A percentile compares a stretch with the other conserved stretches of the same genome.
These are phyloP conservation scores for Cygnus buccinator DNA, from an alignment of 2,113 vertebrate species.

Conservation along the genomic window DNA sequence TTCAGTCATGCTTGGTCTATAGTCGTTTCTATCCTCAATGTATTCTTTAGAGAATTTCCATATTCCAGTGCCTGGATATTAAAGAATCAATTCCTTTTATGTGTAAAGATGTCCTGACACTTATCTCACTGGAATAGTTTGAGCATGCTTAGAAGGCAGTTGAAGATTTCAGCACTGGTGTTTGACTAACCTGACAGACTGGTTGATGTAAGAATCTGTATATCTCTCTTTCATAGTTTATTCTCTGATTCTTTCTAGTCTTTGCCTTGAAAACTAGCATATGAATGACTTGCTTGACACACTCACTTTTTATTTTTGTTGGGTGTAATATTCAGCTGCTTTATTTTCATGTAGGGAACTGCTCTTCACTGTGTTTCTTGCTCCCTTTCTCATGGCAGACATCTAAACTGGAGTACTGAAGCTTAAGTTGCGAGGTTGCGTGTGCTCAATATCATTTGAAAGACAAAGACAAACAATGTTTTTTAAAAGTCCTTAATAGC, in stretches of 20 bases:
- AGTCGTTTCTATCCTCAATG: not conserved
- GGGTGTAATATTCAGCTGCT: not conserved
- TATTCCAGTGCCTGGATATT: not conserved
- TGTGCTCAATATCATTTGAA: not conserved
- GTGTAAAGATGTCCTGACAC: not conserved
- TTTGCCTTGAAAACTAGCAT: not conserved
- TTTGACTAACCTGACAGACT: not conserved
- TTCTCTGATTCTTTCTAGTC: not conserved
- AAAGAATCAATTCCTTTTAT: not conserved
- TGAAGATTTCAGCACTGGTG: not conserved
- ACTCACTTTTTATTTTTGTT: not conserved
- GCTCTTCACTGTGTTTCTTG: not conserved
- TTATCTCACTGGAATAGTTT: not conserved
- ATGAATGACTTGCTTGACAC: not conserved
- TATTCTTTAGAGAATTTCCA: not conserved
- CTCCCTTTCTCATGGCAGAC: not conserved
- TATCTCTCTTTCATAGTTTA: not conserved
- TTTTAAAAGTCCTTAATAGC: not conserved
- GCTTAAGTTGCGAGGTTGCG: not conserved
- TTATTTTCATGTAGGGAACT: not conserved
- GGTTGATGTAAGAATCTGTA: not conserved
- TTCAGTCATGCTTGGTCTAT: not conserved
- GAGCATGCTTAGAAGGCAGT: not conserved
- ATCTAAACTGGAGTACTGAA: not conserved
- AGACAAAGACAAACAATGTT: not conserved